phyloP scores from a whole-genome alignment of 2,888 invertebrate genomes.

The Sphaeridia pumilis region DNA sequence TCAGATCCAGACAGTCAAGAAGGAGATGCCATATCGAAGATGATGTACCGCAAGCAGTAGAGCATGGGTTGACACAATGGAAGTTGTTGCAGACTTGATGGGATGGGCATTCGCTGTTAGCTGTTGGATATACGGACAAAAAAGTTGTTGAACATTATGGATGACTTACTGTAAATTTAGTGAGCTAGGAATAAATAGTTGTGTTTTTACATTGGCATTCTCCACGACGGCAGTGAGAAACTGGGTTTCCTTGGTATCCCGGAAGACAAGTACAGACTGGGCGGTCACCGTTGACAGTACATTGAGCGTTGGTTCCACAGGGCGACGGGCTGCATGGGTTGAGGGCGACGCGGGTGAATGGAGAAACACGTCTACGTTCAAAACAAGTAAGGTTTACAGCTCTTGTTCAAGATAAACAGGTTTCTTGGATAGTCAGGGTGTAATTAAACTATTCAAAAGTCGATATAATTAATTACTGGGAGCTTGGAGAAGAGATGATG shows the following conservation, averaged over 20 bases:
- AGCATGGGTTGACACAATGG: slow-evolving; percentile 66
- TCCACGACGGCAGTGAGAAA: slow-evolving; percentile 57
- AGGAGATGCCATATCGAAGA: too few species aligned
- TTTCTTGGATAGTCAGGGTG: too few species aligned
- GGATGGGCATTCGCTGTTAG: slow-evolving; percentile 61
- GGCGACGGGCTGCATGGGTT: slow-evolving; percentile 48
- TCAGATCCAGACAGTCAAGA: not conserved
- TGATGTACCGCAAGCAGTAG: slow-evolving; percentile 61
- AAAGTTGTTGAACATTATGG: not conserved
- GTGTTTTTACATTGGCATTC: slow-evolving; percentile 54
- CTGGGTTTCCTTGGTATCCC: slow-evolving; percentile 67
- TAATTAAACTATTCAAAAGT: too few species aligned
- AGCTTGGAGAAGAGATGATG: slow-evolving; percentile 30
- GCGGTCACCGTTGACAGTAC: slow-evolving; percentile 61
- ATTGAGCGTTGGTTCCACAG: slow-evolving; percentile 67
- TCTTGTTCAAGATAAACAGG: not conserved
- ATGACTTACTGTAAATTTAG: not conserved
- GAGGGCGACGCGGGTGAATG: slow-evolving; percentile 15
- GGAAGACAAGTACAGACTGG: slow-evolving; percentile 70
- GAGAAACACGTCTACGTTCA: slow-evolving; percentile 22
- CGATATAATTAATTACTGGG: too few species aligned
- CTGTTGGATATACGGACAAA: slow-evolving; percentile 40
- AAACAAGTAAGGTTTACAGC: slow-evolving; percentile 2
- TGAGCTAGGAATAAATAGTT: not conserved
- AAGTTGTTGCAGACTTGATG: slow-evolving; percentile 62